Evolutionary conservation across 1,140 invertebrate species (phyloP).

Genomic region (Metopolophium dirhodum): DNA sequence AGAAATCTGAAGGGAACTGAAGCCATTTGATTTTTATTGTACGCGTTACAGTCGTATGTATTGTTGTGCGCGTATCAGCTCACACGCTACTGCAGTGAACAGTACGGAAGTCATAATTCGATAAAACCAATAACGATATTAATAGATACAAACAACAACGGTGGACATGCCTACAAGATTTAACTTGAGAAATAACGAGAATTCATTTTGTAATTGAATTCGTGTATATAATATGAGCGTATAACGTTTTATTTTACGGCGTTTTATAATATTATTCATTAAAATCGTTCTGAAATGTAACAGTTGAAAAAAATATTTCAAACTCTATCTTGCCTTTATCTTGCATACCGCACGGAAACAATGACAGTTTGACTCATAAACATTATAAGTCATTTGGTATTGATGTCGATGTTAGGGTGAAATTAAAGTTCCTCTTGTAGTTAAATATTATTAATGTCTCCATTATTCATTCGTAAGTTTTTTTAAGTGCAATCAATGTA

Average conservation of each 20-base stretch:
- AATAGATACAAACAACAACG: not conserved
- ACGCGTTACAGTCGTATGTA: not conserved
- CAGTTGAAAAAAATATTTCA: not conserved
- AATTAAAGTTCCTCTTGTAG: not conserved
- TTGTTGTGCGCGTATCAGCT: not conserved
- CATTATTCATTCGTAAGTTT: not conserved
- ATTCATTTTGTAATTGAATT: not conserved
- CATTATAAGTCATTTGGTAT: not conserved
- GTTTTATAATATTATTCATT: not conserved
- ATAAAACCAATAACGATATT: not conserved
- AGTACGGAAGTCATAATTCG: not conserved
- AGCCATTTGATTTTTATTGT: not conserved
- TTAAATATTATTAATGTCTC: not conserved
- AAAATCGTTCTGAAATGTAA: not conserved
- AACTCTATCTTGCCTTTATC: not conserved
- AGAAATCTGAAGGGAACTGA: not conserved
- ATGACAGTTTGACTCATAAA: not conserved
- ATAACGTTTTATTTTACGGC: not conserved
- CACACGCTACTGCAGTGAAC: not conserved
- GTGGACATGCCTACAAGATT: too few relatives aligned
- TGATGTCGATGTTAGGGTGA: not conserved
- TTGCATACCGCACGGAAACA: not conserved
- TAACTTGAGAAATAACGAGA: not conserved
- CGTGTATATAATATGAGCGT: not conserved
- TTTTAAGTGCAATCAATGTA: too few relatives aligned